phyloP scores from a whole-genome alignment of 2,888 invertebrate species.

The Epinotia nisella region DNA sequence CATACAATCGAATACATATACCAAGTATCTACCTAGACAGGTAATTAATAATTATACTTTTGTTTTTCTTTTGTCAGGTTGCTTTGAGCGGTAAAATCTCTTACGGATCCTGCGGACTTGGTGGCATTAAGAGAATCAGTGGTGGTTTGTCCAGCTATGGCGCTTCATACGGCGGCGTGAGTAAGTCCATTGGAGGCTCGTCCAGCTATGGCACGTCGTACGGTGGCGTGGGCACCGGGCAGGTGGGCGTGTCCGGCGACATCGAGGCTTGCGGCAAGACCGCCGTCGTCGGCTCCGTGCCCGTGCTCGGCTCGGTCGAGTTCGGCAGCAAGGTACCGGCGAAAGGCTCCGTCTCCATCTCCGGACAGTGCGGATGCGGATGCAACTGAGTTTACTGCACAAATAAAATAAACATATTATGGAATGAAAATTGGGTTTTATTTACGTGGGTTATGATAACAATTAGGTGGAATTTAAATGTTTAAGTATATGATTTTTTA shows the following conservation, averaged over 20 bases:
- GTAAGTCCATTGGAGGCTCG: background rate
- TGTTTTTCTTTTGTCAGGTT: background rate
- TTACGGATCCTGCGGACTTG: background rate
- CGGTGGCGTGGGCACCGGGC: constrained; percentile 33
- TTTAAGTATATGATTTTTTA: too few relatives aligned
- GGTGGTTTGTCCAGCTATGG: background rate
- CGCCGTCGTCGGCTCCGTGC: constrained; percentile 45
- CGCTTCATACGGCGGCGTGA: background rate
- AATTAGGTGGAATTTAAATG: too few relatives aligned
- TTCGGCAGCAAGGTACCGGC: constrained; percentile 25
- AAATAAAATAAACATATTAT: too few relatives aligned
- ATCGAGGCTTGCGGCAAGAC: constrained; percentile 42
- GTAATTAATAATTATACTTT: background rate
- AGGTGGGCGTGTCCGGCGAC: constrained; percentile 19
- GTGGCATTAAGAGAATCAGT: background rate
- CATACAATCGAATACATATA: too few relatives aligned
- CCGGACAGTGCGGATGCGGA: constrained; percentile 31
- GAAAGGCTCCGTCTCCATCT: constrained; percentile 21
- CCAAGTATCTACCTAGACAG: too few relatives aligned
- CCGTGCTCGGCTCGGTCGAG: constrained; percentile 32
- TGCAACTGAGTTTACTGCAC: constrained; percentile 4
- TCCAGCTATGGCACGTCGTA: constrained; percentile 4
- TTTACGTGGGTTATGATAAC: too few relatives aligned
- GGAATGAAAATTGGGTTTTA: too few relatives aligned
- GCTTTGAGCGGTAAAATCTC: background rate